These are phyloP conservation scores for Corbicula japonica DNA, from an alignment of 2,888 invertebrate species.

Conservation along the genomic window DNA sequence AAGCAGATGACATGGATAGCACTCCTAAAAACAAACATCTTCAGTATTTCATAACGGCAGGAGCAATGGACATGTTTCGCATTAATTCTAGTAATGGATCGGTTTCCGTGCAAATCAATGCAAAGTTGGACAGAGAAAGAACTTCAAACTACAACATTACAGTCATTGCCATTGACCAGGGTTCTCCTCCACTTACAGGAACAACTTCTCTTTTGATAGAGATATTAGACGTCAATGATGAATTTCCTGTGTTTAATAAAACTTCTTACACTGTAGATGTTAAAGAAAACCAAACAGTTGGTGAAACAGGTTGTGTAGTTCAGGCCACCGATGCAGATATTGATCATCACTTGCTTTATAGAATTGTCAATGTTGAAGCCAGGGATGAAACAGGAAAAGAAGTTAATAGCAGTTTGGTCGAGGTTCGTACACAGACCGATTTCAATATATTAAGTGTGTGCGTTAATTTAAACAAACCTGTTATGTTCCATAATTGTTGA, in stretches of 20 bases:
- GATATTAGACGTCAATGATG: constrained; percentile 80
- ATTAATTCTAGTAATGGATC: constrained; percentile 48
- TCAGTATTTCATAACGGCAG: constrained; percentile 48
- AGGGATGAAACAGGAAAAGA: constrained; percentile 33
- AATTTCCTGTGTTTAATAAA: constrained; percentile 63
- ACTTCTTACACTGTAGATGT: neutral
- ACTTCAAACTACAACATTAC: constrained; percentile 61
- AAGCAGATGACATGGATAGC: constrained; percentile 50
- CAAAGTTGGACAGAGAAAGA: constrained; percentile 52
- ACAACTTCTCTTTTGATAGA: constrained; percentile 72
- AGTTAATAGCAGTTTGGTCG: constrained; percentile 19
- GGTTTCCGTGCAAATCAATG: constrained; percentile 41
- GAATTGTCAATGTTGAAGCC: constrained; percentile 24
- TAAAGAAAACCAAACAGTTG: constrained; percentile 20
- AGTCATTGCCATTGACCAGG: constrained; percentile 75
- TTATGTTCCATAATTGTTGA: neutral
- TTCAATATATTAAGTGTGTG: neutral
- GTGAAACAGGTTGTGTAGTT: neutral
- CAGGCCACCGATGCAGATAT: constrained; percentile 46
- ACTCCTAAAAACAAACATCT: constrained; percentile 45
- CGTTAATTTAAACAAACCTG: neutral
- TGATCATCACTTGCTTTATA: constrained; percentile 22
- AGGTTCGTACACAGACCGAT: constrained; percentile 28
- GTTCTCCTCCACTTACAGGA: constrained; percentile 66
- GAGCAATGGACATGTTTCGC: constrained; percentile 51